Conservation (phyloP, 2,797 vertebrate species). For the Malurus splendens region DNA sequence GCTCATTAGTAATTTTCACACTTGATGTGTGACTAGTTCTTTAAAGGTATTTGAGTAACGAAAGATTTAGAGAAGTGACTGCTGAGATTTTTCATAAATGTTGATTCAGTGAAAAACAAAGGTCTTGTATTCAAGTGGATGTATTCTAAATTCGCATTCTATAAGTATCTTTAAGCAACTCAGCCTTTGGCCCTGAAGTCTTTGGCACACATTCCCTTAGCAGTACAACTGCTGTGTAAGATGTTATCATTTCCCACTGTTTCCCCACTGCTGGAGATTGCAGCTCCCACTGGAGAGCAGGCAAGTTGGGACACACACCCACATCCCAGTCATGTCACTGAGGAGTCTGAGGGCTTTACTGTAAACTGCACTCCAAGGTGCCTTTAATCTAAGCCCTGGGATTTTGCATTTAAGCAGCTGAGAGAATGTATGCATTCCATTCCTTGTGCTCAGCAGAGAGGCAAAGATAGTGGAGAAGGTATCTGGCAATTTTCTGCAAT, state of each 20-base stretch:
- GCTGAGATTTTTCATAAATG: background rate
- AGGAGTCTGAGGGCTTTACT: background rate
- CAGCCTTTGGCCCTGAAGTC: background rate
- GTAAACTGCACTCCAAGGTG: background rate
- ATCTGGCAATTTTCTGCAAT: constrained; percentile 5
- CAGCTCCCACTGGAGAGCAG: background rate
- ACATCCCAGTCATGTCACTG: background rate
- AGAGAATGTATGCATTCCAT: background rate
- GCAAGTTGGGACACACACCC: constrained; percentile 10
- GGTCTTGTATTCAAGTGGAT: background rate
- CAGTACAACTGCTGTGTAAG: background rate
- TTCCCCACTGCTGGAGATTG: background rate
- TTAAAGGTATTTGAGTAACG: background rate
- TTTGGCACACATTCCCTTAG: background rate
- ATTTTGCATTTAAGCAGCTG: background rate
- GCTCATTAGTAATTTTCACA: background rate
- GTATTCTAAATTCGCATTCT: background rate
- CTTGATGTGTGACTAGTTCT: background rate
- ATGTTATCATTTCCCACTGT: background rate
- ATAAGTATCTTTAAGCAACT: background rate
- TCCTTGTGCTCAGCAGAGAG: background rate
- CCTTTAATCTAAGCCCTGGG: background rate
- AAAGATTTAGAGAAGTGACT: background rate
- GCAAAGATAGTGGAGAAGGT: background rate
- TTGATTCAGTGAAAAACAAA: background rate